phyloP scores from a whole-genome alignment of 92 coral and sea anemone genomes.

The Zoanthus solanderi region DNA sequence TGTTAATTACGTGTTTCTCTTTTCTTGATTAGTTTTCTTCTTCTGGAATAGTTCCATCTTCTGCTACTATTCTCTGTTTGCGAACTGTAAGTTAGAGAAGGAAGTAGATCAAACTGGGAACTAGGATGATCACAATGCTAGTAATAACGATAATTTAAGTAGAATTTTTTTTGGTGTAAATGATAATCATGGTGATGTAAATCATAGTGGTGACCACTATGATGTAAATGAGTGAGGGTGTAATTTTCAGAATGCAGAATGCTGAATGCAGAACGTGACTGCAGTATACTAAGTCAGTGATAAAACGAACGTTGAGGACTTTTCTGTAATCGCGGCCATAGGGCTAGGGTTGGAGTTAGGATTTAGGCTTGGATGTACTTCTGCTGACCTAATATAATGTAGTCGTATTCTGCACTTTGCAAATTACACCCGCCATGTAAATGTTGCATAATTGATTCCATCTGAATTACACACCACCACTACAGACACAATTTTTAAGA shows the following conservation, averaged over 20 bases:
- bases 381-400: too few species aligned
- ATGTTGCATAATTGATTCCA: too few species aligned
- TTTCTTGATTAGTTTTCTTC: not conserved
- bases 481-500: too few species aligned
- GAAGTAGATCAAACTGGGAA: not conserved
- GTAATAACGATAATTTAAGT: too few species aligned
- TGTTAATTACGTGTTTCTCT: not conserved
- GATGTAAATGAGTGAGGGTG: not conserved
- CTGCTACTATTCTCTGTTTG: slow-evolving; percentile 22
- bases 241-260: too few species aligned
- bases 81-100: slow-evolving; percentile 5
- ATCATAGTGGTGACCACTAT: not conserved
- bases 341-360: too few species aligned
- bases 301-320: not conserved
- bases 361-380: too few species aligned
- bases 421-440: too few species aligned
- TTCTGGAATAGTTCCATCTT: slow-evolving; percentile 2
- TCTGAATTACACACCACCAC: too few species aligned
- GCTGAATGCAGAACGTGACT: too few species aligned
- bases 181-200: not conserved
- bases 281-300: not conserved
- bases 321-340: not conserved
- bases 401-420: too few species aligned
- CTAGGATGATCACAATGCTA: not conserved
- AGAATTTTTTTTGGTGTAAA: too few species aligned